These are phyloP conservation scores for Caranx melampygus DNA, from an alignment of 2,113 vertebrate species.

Conservation along the genomic window DNA sequence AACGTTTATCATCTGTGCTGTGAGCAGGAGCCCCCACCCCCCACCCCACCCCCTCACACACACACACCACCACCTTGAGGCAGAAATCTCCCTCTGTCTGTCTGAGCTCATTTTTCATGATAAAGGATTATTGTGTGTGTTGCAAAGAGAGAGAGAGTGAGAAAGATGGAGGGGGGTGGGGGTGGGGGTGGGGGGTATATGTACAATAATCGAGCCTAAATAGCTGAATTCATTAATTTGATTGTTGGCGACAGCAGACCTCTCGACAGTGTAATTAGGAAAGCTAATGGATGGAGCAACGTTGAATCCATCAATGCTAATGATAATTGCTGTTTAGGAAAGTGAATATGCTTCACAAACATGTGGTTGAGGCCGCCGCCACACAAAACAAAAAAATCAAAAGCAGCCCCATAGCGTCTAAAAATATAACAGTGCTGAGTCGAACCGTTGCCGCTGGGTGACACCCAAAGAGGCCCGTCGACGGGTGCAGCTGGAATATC, in stretches of 20 bases:
- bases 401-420: slow-evolving; percentile 60
- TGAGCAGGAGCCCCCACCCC: slow-evolving; percentile 32
- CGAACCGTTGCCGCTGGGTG: slow-evolving; percentile 18
- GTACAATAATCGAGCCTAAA: slow-evolving; percentile 77
- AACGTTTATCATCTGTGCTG: background rate
- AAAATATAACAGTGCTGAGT: slow-evolving; percentile 67
- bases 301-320: slow-evolving; percentile 84
- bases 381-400: slow-evolving; percentile 38
- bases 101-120: slow-evolving; percentile 63
- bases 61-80: slow-evolving; percentile 1
- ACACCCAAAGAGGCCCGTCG: slow-evolving; percentile 57
- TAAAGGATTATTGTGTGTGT: slow-evolving; percentile 72
- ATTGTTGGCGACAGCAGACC: slow-evolving; percentile 81
- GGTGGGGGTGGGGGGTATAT: slow-evolving; percentile 11
- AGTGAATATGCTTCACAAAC: slow-evolving; percentile 61
- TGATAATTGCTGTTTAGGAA: slow-evolving; percentile 81
- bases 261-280: slow-evolving; percentile 81
- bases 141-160: background rate
- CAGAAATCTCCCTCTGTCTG: slow-evolving; percentile 52
- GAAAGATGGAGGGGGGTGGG: background rate
- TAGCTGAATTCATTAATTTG: slow-evolving; percentile 83
- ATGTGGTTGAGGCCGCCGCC: slow-evolving; percentile 50
- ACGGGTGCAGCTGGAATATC: slow-evolving; percentile 59
- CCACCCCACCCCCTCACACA: background rate
- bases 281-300: slow-evolving; percentile 78